phyloP scores from a whole-genome alignment of 2,113 vertebrate genomes.

The Lates calcarifer region DNA sequence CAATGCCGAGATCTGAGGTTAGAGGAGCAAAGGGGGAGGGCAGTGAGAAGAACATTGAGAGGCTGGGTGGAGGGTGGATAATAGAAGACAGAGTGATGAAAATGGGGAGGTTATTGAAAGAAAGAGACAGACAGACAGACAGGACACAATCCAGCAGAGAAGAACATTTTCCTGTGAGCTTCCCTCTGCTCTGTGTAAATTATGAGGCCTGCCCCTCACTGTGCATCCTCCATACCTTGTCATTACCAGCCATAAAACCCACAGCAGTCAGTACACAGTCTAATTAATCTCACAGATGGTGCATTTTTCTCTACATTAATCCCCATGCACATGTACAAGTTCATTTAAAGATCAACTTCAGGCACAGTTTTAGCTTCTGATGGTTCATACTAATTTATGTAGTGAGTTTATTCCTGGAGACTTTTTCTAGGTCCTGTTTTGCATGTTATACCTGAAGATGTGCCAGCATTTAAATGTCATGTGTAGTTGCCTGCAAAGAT shows the following conservation, averaged over 20 bases:
- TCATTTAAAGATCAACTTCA: slow-evolving; percentile 50
- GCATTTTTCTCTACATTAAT: slow-evolving; percentile 44
- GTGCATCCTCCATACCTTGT: slow-evolving; percentile 48
- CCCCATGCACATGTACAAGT: slow-evolving; percentile 8
- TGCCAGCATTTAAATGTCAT: not conserved
- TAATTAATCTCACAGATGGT: slow-evolving; percentile 66
- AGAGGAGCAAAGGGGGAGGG: slow-evolving; percentile 28
- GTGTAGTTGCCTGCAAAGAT: not conserved
- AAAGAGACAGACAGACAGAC: slow-evolving; percentile 18
- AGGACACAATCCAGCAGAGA: slow-evolving; percentile 30
- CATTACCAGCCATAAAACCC: slow-evolving; percentile 29
- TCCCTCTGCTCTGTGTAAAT: slow-evolving; percentile 24
- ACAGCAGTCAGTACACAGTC: slow-evolving; percentile 50
- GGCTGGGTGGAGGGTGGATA: slow-evolving; percentile 13
- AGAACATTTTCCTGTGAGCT: slow-evolving; percentile 48
- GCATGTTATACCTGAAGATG: not conserved
- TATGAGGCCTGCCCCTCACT: slow-evolving; percentile 46
- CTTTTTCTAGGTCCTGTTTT: not conserved
- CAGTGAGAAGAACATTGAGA: not conserved
- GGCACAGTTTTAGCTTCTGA: slow-evolving; percentile 25
- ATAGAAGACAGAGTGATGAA: slow-evolving; percentile 35
- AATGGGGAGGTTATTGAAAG: slow-evolving; percentile 40
- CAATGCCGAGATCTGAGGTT: slow-evolving; percentile 55
- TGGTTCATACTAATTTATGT: not conserved
- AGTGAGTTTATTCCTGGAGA: slow-evolving; percentile 8